Percentiles rank a stretch among this genome's conserved stretches.
These are phyloP conservation scores for Diploscapter pachys DNA, from an alignment of 1,140 invertebrate species.

Conservation along the genomic window DNA sequence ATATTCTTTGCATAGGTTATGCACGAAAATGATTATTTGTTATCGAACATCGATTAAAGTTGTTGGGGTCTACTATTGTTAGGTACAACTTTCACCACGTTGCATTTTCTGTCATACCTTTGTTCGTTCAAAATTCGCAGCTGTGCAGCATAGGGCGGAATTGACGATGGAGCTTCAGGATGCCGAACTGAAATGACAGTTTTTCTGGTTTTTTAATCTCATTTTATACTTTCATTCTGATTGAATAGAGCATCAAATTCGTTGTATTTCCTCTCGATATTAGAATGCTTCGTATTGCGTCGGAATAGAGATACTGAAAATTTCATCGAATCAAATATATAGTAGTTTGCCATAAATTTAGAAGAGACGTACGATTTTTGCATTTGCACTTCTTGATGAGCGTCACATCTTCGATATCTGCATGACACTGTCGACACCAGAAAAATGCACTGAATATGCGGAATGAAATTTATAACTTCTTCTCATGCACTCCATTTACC, in stretches of 20 bases:
- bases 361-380: constrained; percentile 91
- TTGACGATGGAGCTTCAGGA: not conserved
- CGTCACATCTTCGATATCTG: constrained; percentile 94
- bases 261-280: constrained; percentile 71
- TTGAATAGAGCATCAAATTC: constrained; percentile 37
- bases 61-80: too few species aligned
- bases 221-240: constrained; percentile 28
- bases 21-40: not conserved
- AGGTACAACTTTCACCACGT: too few species aligned
- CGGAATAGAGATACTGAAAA: constrained; percentile 92
- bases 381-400: constrained; percentile 99
- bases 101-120: not conserved
- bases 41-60: too few species aligned
- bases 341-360: constrained; percentile 17
- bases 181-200: constrained; percentile 3
- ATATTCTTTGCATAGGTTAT: not conserved
- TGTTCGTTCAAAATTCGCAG: constrained; percentile 30
- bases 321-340: too few species aligned
- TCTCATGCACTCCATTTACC: constrained; percentile 67
- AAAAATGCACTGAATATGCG: constrained; percentile 81
- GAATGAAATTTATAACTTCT: too few species aligned
- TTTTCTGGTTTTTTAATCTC: not conserved
- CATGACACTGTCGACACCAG: constrained; percentile 98
- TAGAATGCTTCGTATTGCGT: constrained; percentile 95
- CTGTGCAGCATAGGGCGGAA: constrained; percentile 8